Base-by-base conservation (phyloP, 35 echinoderm and acorn worm species). In the Patiria miniata region DNA sequence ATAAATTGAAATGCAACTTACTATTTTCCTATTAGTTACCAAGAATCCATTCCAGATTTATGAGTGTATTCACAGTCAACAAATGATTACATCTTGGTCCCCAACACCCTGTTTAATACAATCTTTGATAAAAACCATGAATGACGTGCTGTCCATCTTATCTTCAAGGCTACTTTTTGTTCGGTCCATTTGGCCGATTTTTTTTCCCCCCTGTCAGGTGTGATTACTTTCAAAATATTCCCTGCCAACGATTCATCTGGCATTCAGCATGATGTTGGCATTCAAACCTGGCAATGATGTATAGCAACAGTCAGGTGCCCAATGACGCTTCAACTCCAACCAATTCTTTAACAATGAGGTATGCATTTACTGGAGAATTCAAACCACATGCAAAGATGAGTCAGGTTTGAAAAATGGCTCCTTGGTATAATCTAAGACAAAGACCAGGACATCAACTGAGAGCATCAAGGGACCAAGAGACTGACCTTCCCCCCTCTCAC, bases 401-500 rank as follows among this genome's bases (percentile, higher is more conserved):
- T 73, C 65, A 73, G 65, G 65, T 30, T 34, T 73, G 65, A 73
- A 34, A 73, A 73, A 73, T 73, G 65, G 65, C 65, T 73, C 65
- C 65, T 30, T 73, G 7, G 7, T 73, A 36, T 22, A 12, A 34
- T 22, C 26, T 10, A 34, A 73, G 65, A 73, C 65, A 73, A 73
- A 32, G 65, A 73, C 26, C 65, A 36, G 65, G 65, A 73, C 65
- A 73, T 18, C 34, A 14, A 26, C 19, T 1, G 26, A 6, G 65
- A 73, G 29, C 65, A 73, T 73, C 65, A 30, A 14, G 29, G 65
- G 26, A 34, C n/a, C n/a, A 30, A 26, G 14, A 4, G 26, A 14
- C 65, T 73, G 34, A 73, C 26, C 65, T 73, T 73, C 26, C 34
- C 26, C 65, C 65, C 65, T 14, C 65, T 28, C 2, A 7, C 34